Evolutionary conservation across 2,113 vertebrate genomes (phyloP), one percentile per base, ranked within the genome.

Genomic region (Ancistrus triradiatus): DNA sequence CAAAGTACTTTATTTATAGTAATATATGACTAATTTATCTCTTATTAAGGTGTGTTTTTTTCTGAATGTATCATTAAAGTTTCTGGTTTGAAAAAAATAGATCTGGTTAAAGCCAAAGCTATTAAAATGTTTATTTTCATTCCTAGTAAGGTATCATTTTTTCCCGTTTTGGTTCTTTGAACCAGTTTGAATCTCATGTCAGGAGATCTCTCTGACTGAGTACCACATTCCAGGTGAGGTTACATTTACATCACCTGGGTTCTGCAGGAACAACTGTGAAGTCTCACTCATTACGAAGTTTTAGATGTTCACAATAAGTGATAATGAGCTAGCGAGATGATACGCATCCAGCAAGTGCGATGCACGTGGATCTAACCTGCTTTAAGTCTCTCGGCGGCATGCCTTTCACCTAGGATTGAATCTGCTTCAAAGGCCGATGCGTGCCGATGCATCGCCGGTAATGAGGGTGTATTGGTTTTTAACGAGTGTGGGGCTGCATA

Each of bases 401-500:
- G 60, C 55, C 50, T 64, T 52, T 69, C 47, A 66, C 40, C 65
- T 42, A 53, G 50, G 28, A 13, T 22, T 24, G 19, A 63, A 49
- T 14, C 27, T 11, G 22, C 43, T 65, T 51, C 15, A 50, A 50
- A 69, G 66, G 38, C 33, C 65, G 49, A 65, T 64, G 70, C 65
- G 81, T 82, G 83, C 82, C 63, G 79, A 84, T 49, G 47, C 86
- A 75, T 74, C 80, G 76, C 60, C 81, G 81, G 86, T 92, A 95
- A 90, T 89, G 86, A 88, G 76, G 84, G 79, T 79, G 77, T 77
- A 83, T 86, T 90, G 84, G 73, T 81, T 78, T 79, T 70, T 66
- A 81, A 78, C 83, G 85, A 85, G 74, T 78, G 44, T 25, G 40
- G 52, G 70, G 56, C 61, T 75, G 64, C 71, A 79, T 59, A 77